These are phyloP conservation scores for Sander vitreus DNA, from an alignment of 2,113 vertebrate species.

Conservation along the genomic window DNA sequence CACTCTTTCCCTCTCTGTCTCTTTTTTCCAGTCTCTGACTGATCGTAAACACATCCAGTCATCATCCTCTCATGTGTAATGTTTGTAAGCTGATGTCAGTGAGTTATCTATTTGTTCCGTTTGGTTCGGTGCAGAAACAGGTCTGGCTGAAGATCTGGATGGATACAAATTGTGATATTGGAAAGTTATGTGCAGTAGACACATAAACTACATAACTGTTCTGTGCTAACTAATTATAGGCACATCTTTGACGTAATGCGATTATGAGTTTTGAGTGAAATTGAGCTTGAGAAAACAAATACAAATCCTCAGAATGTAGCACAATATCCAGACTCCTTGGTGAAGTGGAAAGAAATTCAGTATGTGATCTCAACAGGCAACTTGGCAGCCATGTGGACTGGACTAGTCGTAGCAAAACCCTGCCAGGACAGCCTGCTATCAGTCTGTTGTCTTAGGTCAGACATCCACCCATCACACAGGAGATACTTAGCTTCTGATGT, in stretches of 20 bases:
- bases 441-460: slow-evolving; percentile 56
- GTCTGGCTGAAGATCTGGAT: not conserved
- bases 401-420: slow-evolving; percentile 10
- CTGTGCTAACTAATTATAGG: not conserved
- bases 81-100: slow-evolving; percentile 15
- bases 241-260: not conserved
- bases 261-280: not conserved
- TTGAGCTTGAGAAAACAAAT: not conserved
- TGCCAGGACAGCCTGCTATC: slow-evolving; percentile 55
- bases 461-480: slow-evolving; percentile 31
- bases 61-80: slow-evolving; percentile 4
- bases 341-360: slow-evolving; percentile 44
- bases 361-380: slow-evolving; percentile 32
- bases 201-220: not conserved
- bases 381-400: slow-evolving; percentile 29
- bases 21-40: not conserved
- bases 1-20: not conserved
- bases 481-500: slow-evolving; percentile 66
- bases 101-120: slow-evolving; percentile 1
- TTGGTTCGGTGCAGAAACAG: not conserved
- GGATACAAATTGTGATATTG: not conserved
- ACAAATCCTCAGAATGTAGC: not conserved
- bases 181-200: not conserved
- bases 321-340: slow-evolving; percentile 3
- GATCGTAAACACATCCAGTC: not conserved